These are phyloP conservation scores for Acrobasis suavella DNA, from an alignment of 2,888 invertebrate species.

Conservation along the genomic window DNA sequence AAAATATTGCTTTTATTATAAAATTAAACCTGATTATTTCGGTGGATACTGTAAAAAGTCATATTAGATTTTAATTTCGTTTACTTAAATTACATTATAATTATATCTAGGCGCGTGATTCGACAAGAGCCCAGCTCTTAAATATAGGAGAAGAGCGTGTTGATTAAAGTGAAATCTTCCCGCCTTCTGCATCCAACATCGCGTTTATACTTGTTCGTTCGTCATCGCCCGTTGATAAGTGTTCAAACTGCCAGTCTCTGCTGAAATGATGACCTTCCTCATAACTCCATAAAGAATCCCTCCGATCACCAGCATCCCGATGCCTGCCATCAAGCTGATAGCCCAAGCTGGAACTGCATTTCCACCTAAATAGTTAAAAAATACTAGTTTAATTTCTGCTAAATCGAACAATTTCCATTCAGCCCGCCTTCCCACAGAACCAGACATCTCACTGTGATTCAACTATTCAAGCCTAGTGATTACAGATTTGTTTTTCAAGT, in stretches of 20 bases:
- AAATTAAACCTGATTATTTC: conserved; percentile 3
- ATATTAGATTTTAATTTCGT: background rate
- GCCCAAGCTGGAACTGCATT: conserved; percentile 90
- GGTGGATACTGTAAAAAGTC: conserved; percentile 10
- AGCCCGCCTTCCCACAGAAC: no score
- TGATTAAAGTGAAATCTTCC: background rate
- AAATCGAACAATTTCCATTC: no score
- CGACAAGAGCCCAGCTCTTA: no score
- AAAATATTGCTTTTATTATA: conserved; percentile 6
- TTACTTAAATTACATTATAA: background rate
- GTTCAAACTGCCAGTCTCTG: conserved; percentile 70
- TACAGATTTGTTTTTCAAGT: no score
- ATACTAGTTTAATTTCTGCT: no score
- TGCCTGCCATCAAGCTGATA: conserved; percentile 85
- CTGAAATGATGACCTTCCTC: conserved; percentile 85
- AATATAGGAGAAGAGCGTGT: no score
- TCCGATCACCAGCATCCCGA: conserved; percentile 87
- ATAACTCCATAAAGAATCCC: conserved; percentile 86
- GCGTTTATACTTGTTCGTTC: conserved; percentile 62
- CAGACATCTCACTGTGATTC: no score
- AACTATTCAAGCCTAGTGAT: no score
- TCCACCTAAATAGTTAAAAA: conserved; percentile 75
- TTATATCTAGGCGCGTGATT: background rate
- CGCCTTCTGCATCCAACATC: no score
- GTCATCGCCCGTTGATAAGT: conserved; percentile 82